phyloP scores from a whole-genome alignment of 2,797 vertebrate genomes.

The Labeo calbasu region DNA sequence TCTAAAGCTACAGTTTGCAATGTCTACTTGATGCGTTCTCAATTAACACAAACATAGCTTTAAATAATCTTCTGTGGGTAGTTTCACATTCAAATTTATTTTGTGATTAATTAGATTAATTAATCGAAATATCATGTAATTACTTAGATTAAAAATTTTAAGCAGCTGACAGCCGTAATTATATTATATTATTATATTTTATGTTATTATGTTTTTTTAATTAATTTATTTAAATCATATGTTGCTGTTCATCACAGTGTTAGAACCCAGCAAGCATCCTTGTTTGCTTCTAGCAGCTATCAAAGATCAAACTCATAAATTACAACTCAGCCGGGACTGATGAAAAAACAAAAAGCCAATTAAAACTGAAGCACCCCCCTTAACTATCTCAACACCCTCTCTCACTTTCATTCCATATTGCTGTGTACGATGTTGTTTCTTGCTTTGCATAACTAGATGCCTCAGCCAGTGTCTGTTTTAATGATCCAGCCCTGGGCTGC shows the following conservation, averaged over 20 bases:
- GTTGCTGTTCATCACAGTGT: slow-evolving; percentile 40
- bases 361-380: slow-evolving; percentile 64
- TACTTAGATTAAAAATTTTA: too few relatives aligned
- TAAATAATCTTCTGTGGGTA: too few relatives aligned
- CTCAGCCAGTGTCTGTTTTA: slow-evolving; percentile 62
- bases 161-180: too few relatives aligned
- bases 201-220: background rate
- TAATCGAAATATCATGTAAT: too few relatives aligned
- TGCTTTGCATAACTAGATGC: slow-evolving; percentile 66
- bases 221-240: slow-evolving; percentile 6
- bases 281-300: slow-evolving; percentile 65
- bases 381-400: slow-evolving; percentile 24
- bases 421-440: slow-evolving; percentile 51
- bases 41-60: too few relatives aligned
- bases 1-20: too few relatives aligned
- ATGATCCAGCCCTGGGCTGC: slow-evolving; percentile 62
- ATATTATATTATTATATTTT: too few relatives aligned
- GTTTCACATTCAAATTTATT: too few relatives aligned
- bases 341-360: slow-evolving; percentile 69
- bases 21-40: too few relatives aligned
- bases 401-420: slow-evolving; percentile 57
- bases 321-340: slow-evolving; percentile 76
- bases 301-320: slow-evolving; percentile 82
- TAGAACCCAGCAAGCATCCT: slow-evolving; percentile 48
- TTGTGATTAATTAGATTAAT: too few relatives aligned